Evolutionary conservation across 1,140 invertebrate genomes (phyloP).

Genomic region (Gerris buenoi): DNA sequence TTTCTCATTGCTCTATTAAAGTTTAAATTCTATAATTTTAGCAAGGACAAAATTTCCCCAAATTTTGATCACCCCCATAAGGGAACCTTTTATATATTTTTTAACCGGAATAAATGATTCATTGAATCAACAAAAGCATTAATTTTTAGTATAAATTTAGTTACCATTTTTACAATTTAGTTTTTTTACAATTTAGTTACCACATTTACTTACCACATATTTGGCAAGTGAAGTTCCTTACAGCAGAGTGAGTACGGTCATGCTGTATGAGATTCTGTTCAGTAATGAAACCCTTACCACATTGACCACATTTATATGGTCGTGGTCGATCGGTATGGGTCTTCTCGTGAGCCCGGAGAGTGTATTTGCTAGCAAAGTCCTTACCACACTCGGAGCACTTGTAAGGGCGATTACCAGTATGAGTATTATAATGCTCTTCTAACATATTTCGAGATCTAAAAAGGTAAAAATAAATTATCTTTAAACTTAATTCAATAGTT

Average conservation of each 20-base stretch:
- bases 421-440: constrained; percentile 52
- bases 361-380: constrained; percentile 61
- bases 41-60: too few species aligned
- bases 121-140: too few species aligned
- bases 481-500: too few species aligned
- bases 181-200: too few species aligned
- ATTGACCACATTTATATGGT: constrained; percentile 47
- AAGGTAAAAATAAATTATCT: not conserved
- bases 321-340: constrained; percentile 51
- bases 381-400: constrained; percentile 48
- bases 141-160: too few species aligned
- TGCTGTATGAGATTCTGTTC: constrained; percentile 58
- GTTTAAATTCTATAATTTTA: too few species aligned
- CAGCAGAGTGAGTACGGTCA: constrained; percentile 48
- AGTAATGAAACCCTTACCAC: constrained; percentile 56
- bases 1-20: too few species aligned
- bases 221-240: constrained; percentile 54
- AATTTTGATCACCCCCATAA: too few species aligned
- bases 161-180: too few species aligned
- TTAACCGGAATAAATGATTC: too few species aligned
- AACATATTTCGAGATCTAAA: constrained; percentile 45
- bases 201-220: constrained; percentile 51
- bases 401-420: constrained; percentile 50
- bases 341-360: constrained; percentile 55
- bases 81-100: too few species aligned